Conservation (phyloP, 2,113 vertebrate genomes). For the Fulica atra region DNA sequence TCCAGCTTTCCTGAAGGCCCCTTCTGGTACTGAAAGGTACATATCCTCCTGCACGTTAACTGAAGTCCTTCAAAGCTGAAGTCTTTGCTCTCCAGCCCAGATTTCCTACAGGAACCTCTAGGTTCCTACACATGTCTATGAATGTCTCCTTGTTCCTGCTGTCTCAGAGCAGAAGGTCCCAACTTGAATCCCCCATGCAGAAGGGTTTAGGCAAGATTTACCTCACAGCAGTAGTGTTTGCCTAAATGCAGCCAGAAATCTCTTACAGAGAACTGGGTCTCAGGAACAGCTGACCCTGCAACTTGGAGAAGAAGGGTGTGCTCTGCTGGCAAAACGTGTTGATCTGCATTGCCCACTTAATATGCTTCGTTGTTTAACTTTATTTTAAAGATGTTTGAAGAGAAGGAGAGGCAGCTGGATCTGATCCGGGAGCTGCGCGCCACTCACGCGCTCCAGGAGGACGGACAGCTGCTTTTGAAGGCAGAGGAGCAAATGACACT, state of each 20-base stretch:
- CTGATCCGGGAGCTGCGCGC: slow-evolving; percentile 87
- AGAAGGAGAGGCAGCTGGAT: slow-evolving; percentile 83
- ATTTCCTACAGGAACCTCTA: neutral
- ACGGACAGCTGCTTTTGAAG: slow-evolving; percentile 77
- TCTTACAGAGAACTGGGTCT: neutral
- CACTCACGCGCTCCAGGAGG: slow-evolving; percentile 81
- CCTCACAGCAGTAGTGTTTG: neutral
- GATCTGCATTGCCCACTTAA: neutral
- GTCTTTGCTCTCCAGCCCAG: neutral
- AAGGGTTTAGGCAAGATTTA: neutral
- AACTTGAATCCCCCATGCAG: neutral
- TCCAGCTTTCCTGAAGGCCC: too few relatives aligned
- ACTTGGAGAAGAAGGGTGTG: neutral
- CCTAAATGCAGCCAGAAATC: neutral
- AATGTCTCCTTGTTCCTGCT: neutral
- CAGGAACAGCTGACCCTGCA: neutral
- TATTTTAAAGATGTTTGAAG: slow-evolving; percentile 86
- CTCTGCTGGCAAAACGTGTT: neutral
- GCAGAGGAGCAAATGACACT: slow-evolving; percentile 74
- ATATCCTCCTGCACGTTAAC: neutral
- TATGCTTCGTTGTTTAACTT: neutral
- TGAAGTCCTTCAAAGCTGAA: neutral
- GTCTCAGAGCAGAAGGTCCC: neutral
- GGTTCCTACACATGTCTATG: neutral
- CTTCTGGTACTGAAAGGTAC: too few relatives aligned